Conservation (phyloP, 2,113 vertebrate species). For the Zosterops japonicus region DNA sequence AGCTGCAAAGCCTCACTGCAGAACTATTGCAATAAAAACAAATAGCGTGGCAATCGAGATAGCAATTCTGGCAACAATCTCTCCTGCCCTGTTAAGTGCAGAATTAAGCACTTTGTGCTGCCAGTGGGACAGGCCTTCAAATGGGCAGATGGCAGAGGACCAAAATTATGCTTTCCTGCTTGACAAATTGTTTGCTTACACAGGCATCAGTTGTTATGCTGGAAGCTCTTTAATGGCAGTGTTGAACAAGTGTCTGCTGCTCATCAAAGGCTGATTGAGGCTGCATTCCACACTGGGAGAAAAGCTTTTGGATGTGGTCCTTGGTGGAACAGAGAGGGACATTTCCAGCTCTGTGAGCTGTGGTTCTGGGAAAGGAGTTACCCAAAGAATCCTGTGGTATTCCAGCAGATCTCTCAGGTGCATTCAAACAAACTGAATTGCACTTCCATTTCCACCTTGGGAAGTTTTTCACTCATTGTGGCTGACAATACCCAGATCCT, state of each 20-base stretch:
- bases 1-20: constrained; percentile 26
- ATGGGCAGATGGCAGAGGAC: background rate
- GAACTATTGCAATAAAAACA: constrained; percentile 35
- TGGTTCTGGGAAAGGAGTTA: background rate
- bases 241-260: constrained; percentile 39
- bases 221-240: background rate
- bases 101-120: background rate
- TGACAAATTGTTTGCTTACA: constrained; percentile 55
- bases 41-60: background rate
- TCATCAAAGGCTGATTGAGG: constrained; percentile 3
- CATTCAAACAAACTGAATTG: background rate
- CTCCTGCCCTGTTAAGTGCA: background rate
- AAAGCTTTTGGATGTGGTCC: background rate
- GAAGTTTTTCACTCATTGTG: background rate
- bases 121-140: background rate
- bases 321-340: background rate
- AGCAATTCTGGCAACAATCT: constrained; percentile 4
- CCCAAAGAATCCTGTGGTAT: background rate
- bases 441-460: background rate
- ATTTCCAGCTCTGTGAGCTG: background rate
- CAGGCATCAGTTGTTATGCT: background rate
- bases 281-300: background rate
- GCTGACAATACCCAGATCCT: background rate
- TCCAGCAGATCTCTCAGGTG: background rate
- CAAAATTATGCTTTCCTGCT: constrained; percentile 18